Base-by-base conservation (phyloP, 2,888 invertebrate species). In the Leucophenga maculata region DNA sequence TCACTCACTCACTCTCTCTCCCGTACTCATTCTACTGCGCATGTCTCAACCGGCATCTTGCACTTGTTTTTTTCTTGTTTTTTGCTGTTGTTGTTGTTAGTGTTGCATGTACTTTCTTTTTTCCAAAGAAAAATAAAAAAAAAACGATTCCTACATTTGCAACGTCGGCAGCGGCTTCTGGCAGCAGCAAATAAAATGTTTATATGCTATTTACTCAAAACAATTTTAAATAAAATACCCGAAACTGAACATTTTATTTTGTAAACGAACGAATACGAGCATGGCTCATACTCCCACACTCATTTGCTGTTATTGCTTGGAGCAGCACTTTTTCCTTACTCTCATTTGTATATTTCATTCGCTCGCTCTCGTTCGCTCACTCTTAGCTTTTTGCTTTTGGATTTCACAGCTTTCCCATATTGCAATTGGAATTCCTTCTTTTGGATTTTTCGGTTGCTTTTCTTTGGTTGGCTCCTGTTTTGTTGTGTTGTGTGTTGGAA, bases 161-260 rank as follows among this genome's bases (percentile, higher is more conserved):
- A 54, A 59, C 22, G 57, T 70, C 70, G 62, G 11, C 52, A 69
- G 44, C 62, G 71, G 72, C 70, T 69, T 69, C 79, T 79, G 77
- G 82, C 78, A 79, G 79, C 75, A 78, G 79, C 79, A 81, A 81
- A 81, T 81, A 81, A 81, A 82, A 81, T 81, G 80, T 81, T 81
- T 81, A 79, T 81, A 78, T 81, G 80, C 83, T 80, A 82, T 82
- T 82, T 82, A 81, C 80, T 64, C 79, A 81, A 80, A 81, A 81
- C 83, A 81, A 81, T 81, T 82, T 81, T 81, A 81, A 80, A 80
- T 82, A 81, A 80, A 80, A 81, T 82, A 80, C 77, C 39, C 39
- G 9, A 82, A 80, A 72, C 71, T 71, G 1, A 50, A 31, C 32
- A 60, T 60, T 64, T 64, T 64, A 64, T 46, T 64, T 64, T 46